phyloP scores from a whole-genome alignment of 1,140 invertebrate species.

The Bombus terrestris region DNA sequence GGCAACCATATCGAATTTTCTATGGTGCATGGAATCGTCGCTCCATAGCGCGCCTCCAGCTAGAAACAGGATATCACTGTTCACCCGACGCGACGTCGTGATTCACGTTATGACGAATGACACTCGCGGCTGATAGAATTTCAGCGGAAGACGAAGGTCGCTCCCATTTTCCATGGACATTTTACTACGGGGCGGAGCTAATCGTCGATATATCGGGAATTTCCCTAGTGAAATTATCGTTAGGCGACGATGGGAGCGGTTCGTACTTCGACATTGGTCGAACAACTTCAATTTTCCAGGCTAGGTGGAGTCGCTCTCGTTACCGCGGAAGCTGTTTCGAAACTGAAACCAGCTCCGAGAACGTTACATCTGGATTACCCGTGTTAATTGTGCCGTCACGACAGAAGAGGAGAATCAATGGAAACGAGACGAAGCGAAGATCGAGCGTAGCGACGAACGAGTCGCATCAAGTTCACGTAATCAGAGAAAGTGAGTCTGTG shows the following conservation, averaged over 20 bases:
- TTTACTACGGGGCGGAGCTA: not conserved
- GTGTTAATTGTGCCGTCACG: conserved; percentile 48
- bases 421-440: conserved; percentile 20
- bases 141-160: conserved; percentile 20
- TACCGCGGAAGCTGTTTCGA: conserved; percentile 48
- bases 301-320: conserved; percentile 36
- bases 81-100: conserved; percentile 1
- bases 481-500: conserved; percentile 25
- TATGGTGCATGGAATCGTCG: conserved; percentile 36
- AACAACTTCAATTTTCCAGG: conserved; percentile 38
- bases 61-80: conserved; percentile 43
- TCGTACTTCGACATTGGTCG: not conserved
- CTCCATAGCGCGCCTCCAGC: not conserved
- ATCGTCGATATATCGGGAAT: not conserved
- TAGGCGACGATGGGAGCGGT: not conserved
- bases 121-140: conserved; percentile 25
- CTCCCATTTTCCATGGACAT: not conserved
- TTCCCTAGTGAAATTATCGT: not conserved
- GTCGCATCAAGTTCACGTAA: conserved; percentile 29
- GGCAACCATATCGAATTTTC: conserved; percentile 60
- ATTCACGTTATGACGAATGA: conserved; percentile 46
- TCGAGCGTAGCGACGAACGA: conserved; percentile 31
- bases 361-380: conserved; percentile 51
- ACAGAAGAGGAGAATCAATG: conserved; percentile 18
- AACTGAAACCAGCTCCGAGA: conserved; percentile 47